phyloP scores from a whole-genome alignment of 2,797 vertebrate genomes.

The Schizopygopsis pylzovi region DNA sequence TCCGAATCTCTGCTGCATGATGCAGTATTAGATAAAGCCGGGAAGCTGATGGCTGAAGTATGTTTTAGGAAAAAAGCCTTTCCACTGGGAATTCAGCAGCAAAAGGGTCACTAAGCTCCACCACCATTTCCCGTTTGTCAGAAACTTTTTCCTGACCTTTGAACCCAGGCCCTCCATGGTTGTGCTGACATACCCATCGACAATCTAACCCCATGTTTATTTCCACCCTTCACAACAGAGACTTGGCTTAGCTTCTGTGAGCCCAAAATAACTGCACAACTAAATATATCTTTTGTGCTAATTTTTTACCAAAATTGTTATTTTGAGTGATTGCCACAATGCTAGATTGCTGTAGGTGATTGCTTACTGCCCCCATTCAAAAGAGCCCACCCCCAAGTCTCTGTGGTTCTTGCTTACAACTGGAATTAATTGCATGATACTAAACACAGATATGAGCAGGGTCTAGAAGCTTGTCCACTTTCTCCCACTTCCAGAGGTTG shows the following conservation, averaged over 20 bases:
- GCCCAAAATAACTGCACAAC: constrained; percentile 22
- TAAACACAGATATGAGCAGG: neutral
- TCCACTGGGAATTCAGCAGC: constrained; percentile 7
- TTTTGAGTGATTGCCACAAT: neutral
- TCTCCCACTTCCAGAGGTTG: neutral
- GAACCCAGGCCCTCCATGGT: constrained; percentile 13
- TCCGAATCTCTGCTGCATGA: constrained; percentile 2
- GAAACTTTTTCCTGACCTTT: constrained; percentile 49
- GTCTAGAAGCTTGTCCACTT: neutral
- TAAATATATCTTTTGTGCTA: neutral
- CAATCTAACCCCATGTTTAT: constrained; percentile 29
- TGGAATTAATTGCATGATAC: neutral
- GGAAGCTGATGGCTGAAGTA: constrained; percentile 31
- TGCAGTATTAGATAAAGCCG: constrained; percentile 30
- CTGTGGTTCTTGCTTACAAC: neutral
- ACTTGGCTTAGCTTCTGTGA: neutral
- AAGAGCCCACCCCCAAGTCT: too few relatives aligned
- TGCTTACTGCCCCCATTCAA: neutral
- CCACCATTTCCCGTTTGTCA: constrained; percentile 37
- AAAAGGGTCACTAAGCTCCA: constrained; percentile 12
- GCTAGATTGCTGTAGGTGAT: neutral
- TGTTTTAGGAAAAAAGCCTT: neutral
- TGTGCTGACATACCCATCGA: constrained; percentile 7
- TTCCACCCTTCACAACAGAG: neutral
- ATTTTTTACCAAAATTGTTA: neutral